Evolutionary conservation across 1,140 invertebrate genomes (phyloP), one percentile per base, ranked within the genome.

Genomic region (Luehdorfia chinensis): DNA sequence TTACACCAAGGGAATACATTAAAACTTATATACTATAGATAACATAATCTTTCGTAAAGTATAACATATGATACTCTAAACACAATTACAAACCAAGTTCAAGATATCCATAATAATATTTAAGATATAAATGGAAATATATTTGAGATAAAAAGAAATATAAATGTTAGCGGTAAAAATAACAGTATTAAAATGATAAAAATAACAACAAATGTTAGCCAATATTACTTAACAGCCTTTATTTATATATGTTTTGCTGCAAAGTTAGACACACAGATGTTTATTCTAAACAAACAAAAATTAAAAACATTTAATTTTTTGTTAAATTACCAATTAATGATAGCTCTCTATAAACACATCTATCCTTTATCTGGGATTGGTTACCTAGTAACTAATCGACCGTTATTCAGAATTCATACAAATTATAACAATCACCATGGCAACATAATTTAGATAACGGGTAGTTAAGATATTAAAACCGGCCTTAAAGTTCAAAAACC

Each of bases 21-120:
- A 50, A 46, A 48, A 32, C 49, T 51, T 57, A 58, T 23, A 32
- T 21, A 15, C 37, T 43, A 30, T 5, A 11, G 16, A 51, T 47
- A 58, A 58, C 27, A 37, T 53, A 53, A 52, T 34, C 39, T 13
- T 46, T 41, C 33, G 8, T 27, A 39, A 13, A 39, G 13, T 21
- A 23, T 7, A 39, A n/a, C 25, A 28, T 28, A 8, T 16, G 13
- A 43, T 3, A 31, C 5, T 11, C 28, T 11, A 12, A 31, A 11
- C 28, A 2, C 2, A 2, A 9, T 11, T 5, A 4, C n/a, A 31
- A 43, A 43, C 14, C 39, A 28, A 28, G 18, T 34, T 34, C 11
- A 30, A 12, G 12, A 18, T 37, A 21, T 37, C 2, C 19, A 2
- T n/a, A n/a, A n/a, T n/a, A n/a, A n/a, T n/a, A 39, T 43, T 28